Evolutionary conservation across 2,113 vertebrate genomes (phyloP), one percentile per base, ranked within the genome.

Genomic region (Dasyprocta punctata): DNA sequence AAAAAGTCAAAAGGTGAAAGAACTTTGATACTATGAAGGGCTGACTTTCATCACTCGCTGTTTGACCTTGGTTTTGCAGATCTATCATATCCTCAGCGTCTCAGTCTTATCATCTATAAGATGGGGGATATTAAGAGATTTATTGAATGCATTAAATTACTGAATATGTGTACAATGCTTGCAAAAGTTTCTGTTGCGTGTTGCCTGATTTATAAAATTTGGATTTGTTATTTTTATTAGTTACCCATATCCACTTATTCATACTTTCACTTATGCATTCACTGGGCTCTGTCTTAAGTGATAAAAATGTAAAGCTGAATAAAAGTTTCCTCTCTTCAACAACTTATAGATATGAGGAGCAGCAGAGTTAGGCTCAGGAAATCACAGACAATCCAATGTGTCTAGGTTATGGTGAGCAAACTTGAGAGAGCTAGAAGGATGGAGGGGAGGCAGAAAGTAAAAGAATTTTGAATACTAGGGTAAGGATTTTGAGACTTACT

Each of bases 1-100:
- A 89, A 93, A 92, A 30, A 92, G 24, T n/a, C 47, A 86, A 86
- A 78, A 90, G 22, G 30, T 47, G 41, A 88, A 94, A 95, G 84
- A 90, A 86, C 28, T 67, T 71, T 75, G 47, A 88, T 49, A 41
- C 22, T n/a, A 28, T 13, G 80, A 91, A 91, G 63, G 77, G 60
- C 17, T 36, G 26, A 36, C 54, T 33, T 93, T 36, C 2, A 33
- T 86, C 19, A 71, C 49, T 85, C 89, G 58, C 10, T 61, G 3
- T 36, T 41, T 89, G n/a, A 85, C 67, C 28, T 77, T 86, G 67
- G 12, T 16, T 60, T 36, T 78, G 9, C 30, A 56, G 47, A 28
- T 90, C 10, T 92, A 49, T 88, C 69, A 67, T 30, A 58, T 83
- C 41, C 19, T 94, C 30, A 75, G n/a, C 33, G 2, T 8, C 56